Percentiles rank a stretch among this genome's conserved stretches.
Evolutionary conservation across 2,113 vertebrate species (phyloP).

Genomic region (Phodopus roborovskii): DNA sequence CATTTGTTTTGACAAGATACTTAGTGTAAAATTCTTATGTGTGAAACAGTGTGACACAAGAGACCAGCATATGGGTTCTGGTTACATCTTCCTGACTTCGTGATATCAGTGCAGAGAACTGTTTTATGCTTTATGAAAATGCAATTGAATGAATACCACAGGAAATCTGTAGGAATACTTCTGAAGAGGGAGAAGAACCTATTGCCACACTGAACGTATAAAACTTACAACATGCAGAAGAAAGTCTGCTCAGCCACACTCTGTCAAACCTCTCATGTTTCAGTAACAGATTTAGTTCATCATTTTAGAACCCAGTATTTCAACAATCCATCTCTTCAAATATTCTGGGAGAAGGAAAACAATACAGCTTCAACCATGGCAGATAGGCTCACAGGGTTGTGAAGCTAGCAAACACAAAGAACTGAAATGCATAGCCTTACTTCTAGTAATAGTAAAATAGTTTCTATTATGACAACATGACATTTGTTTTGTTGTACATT

Average conservation of each 20-base stretch:
- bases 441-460: neutral
- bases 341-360: neutral
- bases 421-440: neutral
- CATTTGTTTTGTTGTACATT: neutral
- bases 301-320: neutral
- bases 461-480: neutral
- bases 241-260: neutral
- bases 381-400: neutral
- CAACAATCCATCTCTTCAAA: neutral
- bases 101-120: neutral
- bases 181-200: neutral
- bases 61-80: neutral
- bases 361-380: accelerated
- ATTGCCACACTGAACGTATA: neutral
- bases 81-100: neutral
- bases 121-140: neutral
- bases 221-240: neutral
- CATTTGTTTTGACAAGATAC: neutral
- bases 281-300: neutral
- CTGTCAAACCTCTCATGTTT: neutral
- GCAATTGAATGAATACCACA: neutral
- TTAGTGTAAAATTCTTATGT: neutral
- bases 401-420: neutral
- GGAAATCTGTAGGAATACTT: neutral
- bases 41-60: neutral